Conservation (phyloP, 2,888 invertebrate genomes). For the Holacanthella duospinosa region DNA sequence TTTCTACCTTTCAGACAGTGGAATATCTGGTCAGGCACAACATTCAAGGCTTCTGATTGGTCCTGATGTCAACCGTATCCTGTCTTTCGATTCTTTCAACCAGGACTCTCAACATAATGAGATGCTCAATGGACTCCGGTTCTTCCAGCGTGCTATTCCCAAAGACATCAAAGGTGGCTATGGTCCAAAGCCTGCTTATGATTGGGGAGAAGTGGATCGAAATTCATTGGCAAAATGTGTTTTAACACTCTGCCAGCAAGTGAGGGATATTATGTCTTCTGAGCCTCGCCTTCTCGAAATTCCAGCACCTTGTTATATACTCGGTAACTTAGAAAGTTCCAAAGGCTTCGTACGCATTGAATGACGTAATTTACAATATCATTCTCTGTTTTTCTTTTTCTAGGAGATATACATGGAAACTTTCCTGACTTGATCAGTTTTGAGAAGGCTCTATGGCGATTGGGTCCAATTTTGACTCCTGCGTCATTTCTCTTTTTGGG, state of each 20-base stretch:
- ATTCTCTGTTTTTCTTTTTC: slow-evolving; percentile 4
- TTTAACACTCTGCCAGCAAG: slow-evolving; percentile 46
- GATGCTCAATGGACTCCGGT: slow-evolving; percentile 48
- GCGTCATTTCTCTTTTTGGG: slow-evolving; percentile 59
- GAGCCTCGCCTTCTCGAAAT: slow-evolving; percentile 49
- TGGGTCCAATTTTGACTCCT: slow-evolving; percentile 55
- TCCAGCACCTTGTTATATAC: slow-evolving; percentile 49
- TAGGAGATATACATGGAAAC: slow-evolving; percentile 68
- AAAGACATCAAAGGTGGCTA: slow-evolving; percentile 39
- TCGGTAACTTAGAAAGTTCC: slow-evolving; percentile 47
- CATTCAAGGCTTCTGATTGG: slow-evolving; percentile 6
- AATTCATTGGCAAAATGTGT: slow-evolving; percentile 46
- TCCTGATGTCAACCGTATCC: slow-evolving; percentile 40
- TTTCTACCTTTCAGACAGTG: slow-evolving; percentile 20
- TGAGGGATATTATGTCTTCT: slow-evolving; percentile 44
- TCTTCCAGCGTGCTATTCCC: slow-evolving; percentile 42
- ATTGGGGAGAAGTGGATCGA: slow-evolving; percentile 42
- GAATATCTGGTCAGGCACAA: slow-evolving; percentile 17
- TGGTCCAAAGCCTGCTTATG: slow-evolving; percentile 37
- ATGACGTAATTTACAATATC: not conserved
- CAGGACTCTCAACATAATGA: slow-evolving; percentile 50
- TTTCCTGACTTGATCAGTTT: slow-evolving; percentile 56
- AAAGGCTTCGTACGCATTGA: not conserved
- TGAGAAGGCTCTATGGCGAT: slow-evolving; percentile 59
- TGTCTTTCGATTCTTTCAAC: slow-evolving; percentile 49